Evolutionary conservation across 1,140 invertebrate species (phyloP).

Genomic region (Drosophila chauvacae): DNA sequence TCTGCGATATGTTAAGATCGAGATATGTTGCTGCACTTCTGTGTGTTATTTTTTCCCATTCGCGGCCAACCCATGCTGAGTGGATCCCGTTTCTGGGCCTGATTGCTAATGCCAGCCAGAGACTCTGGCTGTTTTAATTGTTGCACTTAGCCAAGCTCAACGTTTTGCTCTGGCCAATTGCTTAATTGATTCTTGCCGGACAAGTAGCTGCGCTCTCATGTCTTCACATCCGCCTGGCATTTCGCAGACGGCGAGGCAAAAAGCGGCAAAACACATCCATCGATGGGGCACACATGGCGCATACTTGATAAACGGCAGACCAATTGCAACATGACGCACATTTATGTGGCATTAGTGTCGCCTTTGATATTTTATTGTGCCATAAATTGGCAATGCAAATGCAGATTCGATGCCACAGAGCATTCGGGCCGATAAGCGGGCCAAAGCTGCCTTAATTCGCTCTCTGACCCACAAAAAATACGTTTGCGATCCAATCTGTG

Average conservation of each 20-base stretch:
- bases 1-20: slow-evolving; percentile 19
- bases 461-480: slow-evolving; percentile 61
- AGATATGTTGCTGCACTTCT: slow-evolving; percentile 15
- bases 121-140: slow-evolving; percentile 50
- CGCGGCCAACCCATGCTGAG: slow-evolving; percentile 23
- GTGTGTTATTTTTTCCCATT: slow-evolving; percentile 9
- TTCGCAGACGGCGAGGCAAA: slow-evolving; percentile 31
- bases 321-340: slow-evolving; percentile 71
- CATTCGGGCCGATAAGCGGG: slow-evolving; percentile 42
- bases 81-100: slow-evolving; percentile 32
- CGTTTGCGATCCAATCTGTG: slow-evolving; percentile 41
- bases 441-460: slow-evolving; percentile 55
- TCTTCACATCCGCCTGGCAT: slow-evolving; percentile 64
- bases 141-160: slow-evolving; percentile 48
- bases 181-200: slow-evolving; percentile 61
- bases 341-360: slow-evolving; percentile 73
- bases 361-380: slow-evolving; percentile 61
- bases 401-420: slow-evolving; percentile 45
- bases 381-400: slow-evolving; percentile 60
- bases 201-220: slow-evolving; percentile 51
- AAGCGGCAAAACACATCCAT: slow-evolving; percentile 34
- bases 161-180: slow-evolving; percentile 44
- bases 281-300: slow-evolving; percentile 64
- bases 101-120: slow-evolving; percentile 40
- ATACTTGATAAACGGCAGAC: slow-evolving; percentile 60